These are phyloP conservation scores for Holotrichia oblita DNA, from an alignment of 1,140 invertebrate species.

Conservation along the genomic window DNA sequence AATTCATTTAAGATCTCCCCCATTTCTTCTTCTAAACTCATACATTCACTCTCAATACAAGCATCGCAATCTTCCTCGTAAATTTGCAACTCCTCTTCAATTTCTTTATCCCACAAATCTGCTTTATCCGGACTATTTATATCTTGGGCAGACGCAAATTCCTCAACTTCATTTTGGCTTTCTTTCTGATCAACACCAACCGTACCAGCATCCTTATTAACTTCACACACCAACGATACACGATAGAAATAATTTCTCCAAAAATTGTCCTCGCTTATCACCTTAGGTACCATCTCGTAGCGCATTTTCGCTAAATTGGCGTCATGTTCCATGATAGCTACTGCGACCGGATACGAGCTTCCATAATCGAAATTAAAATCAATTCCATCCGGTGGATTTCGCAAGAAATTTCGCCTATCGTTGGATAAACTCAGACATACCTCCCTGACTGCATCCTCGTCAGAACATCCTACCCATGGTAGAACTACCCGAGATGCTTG, in stretches of 20 bases:
- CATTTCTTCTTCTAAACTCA: not conserved
- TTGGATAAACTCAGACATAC: constrained; percentile 93
- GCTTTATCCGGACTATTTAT: not conserved
- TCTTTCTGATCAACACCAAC: constrained; percentile 58
- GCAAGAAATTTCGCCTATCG: constrained; percentile 96
- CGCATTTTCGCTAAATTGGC: constrained; percentile 96
- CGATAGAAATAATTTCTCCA: constrained; percentile 99
- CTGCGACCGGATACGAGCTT: constrained; percentile 87
- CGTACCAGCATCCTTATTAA: constrained; percentile 71
- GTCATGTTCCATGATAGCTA: constrained; percentile 93
- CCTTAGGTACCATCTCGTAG: constrained; percentile 98
- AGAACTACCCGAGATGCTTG: constrained; percentile 79
- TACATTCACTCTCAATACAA: not conserved
- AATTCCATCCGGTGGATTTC: constrained; percentile 93
- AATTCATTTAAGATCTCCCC: not conserved
- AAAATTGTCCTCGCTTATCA: constrained; percentile 97
- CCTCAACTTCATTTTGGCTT: too few species aligned
- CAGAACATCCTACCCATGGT: constrained; percentile 90
- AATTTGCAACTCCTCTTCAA: not conserved
- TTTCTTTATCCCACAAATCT: not conserved
- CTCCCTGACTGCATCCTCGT: constrained; percentile 90
- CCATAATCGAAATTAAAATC: constrained; percentile 97
- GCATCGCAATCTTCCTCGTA: not conserved
- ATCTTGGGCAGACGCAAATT: not conserved
- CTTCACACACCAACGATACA: constrained; percentile 96